These are phyloP conservation scores for Plectropomus leopardus DNA, from an alignment of 2,113 vertebrate species.

Conservation along the genomic window DNA sequence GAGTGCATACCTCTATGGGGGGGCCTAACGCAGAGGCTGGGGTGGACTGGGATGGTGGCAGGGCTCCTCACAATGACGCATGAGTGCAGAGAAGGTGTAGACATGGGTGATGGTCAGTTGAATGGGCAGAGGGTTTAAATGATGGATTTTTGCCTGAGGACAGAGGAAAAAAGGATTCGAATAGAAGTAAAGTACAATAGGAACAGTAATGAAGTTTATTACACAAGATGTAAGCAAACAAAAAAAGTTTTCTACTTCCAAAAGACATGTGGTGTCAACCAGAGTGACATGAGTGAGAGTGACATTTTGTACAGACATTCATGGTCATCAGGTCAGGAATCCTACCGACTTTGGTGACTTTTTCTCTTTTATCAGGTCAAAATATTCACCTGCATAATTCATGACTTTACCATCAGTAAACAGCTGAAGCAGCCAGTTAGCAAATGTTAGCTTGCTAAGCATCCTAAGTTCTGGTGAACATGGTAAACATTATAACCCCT, in stretches of 20 bases:
- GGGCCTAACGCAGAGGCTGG: conserved; percentile 55
- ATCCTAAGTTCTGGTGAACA: too few relatives aligned
- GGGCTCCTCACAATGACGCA: conserved; percentile 26
- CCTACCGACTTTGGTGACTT: not conserved
- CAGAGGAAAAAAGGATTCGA: not conserved
- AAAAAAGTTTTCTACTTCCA: not conserved
- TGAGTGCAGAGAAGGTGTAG: conserved; percentile 6
- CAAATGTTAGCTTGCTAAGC: too few relatives aligned
- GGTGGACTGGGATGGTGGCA: conserved; percentile 46
- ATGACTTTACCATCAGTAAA: too few relatives aligned
- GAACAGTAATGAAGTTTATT: not conserved
- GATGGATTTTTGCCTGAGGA: conserved; percentile 45
- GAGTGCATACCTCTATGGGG: conserved; percentile 83
- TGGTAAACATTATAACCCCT: too few relatives aligned
- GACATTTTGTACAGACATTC: not conserved
- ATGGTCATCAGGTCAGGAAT: too few relatives aligned
- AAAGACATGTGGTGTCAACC: not conserved
- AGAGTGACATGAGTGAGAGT: too few relatives aligned
- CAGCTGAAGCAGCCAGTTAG: too few relatives aligned
- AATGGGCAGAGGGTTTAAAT: conserved; percentile 40
- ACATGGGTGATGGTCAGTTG: conserved; percentile 57
- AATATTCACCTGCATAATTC: too few relatives aligned
- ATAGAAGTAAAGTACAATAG: not conserved
- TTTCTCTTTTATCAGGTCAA: too few relatives aligned
- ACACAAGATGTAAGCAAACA: not conserved